Conservation (phyloP, 2,113 vertebrate genomes). For the Isurus oxyrinchus region DNA sequence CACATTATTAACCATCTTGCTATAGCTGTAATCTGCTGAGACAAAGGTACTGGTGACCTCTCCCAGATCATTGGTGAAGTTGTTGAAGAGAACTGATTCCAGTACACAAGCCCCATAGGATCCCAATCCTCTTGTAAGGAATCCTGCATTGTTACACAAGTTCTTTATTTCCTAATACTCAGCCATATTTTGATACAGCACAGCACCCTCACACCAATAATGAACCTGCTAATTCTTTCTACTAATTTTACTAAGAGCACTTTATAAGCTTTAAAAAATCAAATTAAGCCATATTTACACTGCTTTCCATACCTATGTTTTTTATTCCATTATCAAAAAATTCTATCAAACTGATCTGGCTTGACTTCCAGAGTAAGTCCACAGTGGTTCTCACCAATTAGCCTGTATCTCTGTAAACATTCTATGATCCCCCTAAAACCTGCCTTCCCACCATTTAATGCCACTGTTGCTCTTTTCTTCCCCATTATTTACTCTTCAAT, state of each 20-base stretch:
- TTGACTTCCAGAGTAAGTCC: not conserved
- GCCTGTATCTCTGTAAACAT: not conserved
- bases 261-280: not conserved
- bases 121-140: not conserved
- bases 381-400: not conserved
- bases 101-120: not conserved
- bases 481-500: not conserved
- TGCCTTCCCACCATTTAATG: not conserved
- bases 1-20: not conserved
- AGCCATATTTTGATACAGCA: not conserved
- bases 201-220: not conserved
- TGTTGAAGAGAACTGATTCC: not conserved
- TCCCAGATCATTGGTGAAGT: not conserved
- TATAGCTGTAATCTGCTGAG: not conserved
- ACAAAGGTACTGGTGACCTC: not conserved
- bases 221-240: not conserved
- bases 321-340: no score
- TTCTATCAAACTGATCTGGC: no score
- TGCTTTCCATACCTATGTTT: no score
- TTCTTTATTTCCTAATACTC: not conserved
- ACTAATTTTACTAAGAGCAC: no score
- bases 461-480: not conserved
- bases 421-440: not conserved
- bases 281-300: not conserved
- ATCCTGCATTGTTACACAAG: not conserved